Conservation (phyloP, 2,888 invertebrate genomes). For the Lepidocyrtoides sp. region DNA sequence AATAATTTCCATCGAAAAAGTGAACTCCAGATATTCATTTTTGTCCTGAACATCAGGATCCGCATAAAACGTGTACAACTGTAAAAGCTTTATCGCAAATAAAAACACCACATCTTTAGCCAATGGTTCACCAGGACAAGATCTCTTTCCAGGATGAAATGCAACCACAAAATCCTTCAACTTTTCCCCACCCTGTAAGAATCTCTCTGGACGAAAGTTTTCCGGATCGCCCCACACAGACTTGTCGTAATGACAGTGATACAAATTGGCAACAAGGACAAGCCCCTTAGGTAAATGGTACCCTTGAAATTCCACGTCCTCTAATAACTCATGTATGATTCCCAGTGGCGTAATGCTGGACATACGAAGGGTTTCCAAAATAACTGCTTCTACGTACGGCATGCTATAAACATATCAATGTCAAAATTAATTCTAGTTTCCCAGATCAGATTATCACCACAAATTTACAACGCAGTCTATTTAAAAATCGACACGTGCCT, state of each 20-base stretch:
- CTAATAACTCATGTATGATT: not conserved
- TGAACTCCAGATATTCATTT: no score
- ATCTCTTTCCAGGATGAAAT: no score
- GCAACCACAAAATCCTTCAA: not conserved
- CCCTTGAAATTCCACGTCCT: slow-evolving; percentile 17
- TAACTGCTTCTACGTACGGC: slow-evolving; percentile 51
- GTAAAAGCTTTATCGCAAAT: not conserved
- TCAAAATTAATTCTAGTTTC: not conserved
- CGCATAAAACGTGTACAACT: not conserved
- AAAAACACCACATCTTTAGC: not conserved
- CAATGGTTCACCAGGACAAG: no score
- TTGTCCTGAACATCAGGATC: not conserved
- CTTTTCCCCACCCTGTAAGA: not conserved
- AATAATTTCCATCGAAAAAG: no score
- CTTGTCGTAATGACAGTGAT: not conserved
- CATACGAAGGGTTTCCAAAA: slow-evolving; percentile 34
- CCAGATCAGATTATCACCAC: no score
- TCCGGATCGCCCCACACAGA: slow-evolving; percentile 38
- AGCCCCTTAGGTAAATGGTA: slow-evolving; percentile 36
- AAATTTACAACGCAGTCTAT: no score
- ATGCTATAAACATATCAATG: not conserved
- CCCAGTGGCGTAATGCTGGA: not conserved
- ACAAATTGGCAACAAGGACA: slow-evolving; percentile 9
- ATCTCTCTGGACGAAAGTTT: slow-evolving; percentile 31
- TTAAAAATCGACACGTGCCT: not conserved